phyloP scores from a whole-genome alignment of 2,888 invertebrate genomes.

The Drosophila putrida region DNA sequence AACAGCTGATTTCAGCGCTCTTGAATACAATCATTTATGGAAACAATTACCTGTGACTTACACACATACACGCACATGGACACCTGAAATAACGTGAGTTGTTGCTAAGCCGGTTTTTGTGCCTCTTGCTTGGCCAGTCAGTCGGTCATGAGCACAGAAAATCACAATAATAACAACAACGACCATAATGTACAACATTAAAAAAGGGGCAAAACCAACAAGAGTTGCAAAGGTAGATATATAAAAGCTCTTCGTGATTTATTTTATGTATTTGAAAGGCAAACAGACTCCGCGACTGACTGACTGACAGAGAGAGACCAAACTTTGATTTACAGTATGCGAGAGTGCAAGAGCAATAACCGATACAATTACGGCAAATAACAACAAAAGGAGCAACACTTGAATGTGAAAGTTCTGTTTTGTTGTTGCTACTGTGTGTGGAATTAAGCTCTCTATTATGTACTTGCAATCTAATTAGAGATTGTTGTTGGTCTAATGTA shows the following conservation, averaged over 20 bases:
- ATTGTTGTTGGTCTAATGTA: constrained; percentile 14
- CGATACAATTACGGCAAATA: constrained; percentile 11
- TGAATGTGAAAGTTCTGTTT: constrained; percentile 68
- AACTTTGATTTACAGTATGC: constrained; percentile 21
- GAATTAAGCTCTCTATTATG: constrained; percentile 34
- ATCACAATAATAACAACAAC: constrained; percentile 32
- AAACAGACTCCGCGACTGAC: constrained; percentile 2
- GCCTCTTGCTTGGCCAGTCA: constrained; percentile 47
- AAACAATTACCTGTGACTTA: constrained; percentile 28
- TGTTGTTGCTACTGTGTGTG: constrained; percentile 14
- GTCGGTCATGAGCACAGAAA: constrained; percentile 43
- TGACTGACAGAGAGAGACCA: constrained; percentile 24
- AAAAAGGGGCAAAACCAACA: constrained; percentile 34
- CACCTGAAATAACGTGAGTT: constrained; percentile 23
- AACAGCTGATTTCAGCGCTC: constrained; percentile 47
- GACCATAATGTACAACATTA: constrained; percentile 23
- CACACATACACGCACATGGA: constrained; percentile 8
- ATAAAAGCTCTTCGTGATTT: constrained; percentile 26
- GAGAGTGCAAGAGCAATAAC: constrained; percentile 12
- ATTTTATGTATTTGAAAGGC: constrained; percentile 14
- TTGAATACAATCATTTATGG: constrained; percentile 31
- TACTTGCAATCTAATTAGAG: constrained; percentile 54
- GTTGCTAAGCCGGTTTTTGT: constrained; percentile 47
- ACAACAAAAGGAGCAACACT: constrained; percentile 24
- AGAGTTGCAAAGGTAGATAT: background rate